phyloP scores from a whole-genome alignment of 2,113 vertebrate genomes.

The Fregetta grallaria region DNA sequence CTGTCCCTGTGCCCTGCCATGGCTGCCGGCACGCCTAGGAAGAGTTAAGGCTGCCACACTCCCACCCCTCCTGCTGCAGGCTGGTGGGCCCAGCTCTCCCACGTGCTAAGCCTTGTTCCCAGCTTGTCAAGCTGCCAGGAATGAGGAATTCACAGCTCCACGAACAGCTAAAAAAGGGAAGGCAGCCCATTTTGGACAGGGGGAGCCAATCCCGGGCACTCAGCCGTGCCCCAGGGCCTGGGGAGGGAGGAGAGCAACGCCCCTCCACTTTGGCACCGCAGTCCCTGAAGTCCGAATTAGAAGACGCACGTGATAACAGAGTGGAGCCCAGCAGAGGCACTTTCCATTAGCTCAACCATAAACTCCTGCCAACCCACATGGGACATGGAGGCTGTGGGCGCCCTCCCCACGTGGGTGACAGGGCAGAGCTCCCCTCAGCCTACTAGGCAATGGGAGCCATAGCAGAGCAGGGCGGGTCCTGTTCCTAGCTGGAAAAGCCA shows the following conservation, averaged over 20 bases:
- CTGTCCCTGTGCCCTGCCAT: neutral
- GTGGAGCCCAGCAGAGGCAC: constrained; percentile 41
- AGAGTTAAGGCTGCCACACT: constrained; percentile 57
- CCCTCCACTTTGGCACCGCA: constrained; percentile 22
- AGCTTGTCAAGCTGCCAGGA: constrained; percentile 84
- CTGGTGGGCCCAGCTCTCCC: constrained; percentile 73
- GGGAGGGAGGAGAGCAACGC: constrained; percentile 26
- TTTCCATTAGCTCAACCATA: constrained; percentile 72
- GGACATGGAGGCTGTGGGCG: neutral
- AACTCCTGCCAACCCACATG: neutral
- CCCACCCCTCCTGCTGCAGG: constrained; percentile 49
- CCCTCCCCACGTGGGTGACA: neutral
- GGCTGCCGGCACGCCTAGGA: neutral
- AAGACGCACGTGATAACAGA: constrained; percentile 66
- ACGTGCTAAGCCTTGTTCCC: constrained; percentile 83
- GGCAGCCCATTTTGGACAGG: constrained; percentile 87
- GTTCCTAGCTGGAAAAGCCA: neutral
- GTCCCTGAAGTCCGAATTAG: constrained; percentile 55
- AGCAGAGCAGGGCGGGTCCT: neutral
- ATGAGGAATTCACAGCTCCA: constrained; percentile 84
- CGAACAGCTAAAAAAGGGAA: constrained; percentile 93
- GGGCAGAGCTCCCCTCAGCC: neutral
- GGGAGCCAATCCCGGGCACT: constrained; percentile 82
- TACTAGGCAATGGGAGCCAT: neutral
- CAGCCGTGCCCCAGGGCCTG: constrained; percentile 66